These are phyloP conservation scores for Diadegma fenestrale DNA, from an alignment of 2,888 invertebrate genomes.

Conservation along the genomic window DNA sequence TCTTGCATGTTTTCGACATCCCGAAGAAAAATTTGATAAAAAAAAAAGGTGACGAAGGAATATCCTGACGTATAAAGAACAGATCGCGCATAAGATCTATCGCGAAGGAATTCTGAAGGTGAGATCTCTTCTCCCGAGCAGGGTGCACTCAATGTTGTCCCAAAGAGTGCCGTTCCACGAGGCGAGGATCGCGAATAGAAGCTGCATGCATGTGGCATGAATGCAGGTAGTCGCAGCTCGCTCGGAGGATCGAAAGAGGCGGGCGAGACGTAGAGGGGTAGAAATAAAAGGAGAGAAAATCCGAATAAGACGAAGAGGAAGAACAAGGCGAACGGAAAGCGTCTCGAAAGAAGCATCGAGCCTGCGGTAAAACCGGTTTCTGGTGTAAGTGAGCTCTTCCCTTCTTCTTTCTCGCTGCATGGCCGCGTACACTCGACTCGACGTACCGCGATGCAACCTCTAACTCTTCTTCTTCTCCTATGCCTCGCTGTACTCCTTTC, in stretches of 20 bases:
- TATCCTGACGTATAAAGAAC: conserved; percentile 30
- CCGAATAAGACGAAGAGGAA: conserved; percentile 32
- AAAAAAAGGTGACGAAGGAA: conserved; percentile 32
- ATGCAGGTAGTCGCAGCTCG: conserved; percentile 36
- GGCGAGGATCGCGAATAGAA: conserved; percentile 63
- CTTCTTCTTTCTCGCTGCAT: conserved; percentile 51
- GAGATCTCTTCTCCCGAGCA: conserved; percentile 53
- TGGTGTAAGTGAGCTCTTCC: conserved; percentile 74
- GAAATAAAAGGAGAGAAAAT: conserved; percentile 45
- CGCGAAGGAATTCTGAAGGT: conserved; percentile 42
- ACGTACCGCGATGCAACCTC: conserved; percentile 67
- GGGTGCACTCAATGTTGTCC: conserved; percentile 47
- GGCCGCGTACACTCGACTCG: conserved; percentile 51
- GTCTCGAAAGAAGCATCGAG: conserved; percentile 67
- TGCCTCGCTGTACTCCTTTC: conserved; percentile 54
- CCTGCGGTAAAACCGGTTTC: conserved; percentile 81
- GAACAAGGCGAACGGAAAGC: conserved; percentile 54
- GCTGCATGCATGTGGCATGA: conserved; percentile 58
- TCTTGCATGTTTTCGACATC: conserved; percentile 24
- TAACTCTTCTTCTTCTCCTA: conserved; percentile 65
- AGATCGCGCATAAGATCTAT: conserved; percentile 55
- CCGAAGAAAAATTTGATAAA: neutral
- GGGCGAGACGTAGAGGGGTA: conserved; percentile 19
- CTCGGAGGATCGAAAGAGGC: conserved; percentile 5
- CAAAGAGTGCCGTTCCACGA: conserved; percentile 63